These are phyloP conservation scores for Danionella dracula DNA, from an alignment of 2,797 vertebrate genomes.

Conservation along the genomic window DNA sequence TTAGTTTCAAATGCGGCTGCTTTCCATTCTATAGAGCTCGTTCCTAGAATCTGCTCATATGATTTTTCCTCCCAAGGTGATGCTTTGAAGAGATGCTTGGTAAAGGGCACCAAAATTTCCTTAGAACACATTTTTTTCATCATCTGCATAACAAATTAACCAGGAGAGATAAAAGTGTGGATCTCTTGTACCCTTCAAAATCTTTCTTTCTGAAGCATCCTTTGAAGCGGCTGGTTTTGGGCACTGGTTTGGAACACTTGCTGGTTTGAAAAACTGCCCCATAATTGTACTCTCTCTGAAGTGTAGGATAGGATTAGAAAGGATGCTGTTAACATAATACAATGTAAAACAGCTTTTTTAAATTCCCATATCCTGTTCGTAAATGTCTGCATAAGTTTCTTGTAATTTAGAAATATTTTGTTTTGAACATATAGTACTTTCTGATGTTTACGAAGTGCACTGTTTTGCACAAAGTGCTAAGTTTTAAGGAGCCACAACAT, in stretches of 20 bases:
- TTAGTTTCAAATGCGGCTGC: not conserved
- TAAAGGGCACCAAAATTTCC: not conserved
- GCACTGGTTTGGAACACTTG: not conserved
- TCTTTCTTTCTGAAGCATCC: not conserved
- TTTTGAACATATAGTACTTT: no score
- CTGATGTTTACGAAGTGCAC: no score
- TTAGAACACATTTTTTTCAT: not conserved
- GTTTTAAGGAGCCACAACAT: no score
- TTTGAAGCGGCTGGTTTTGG: not conserved
- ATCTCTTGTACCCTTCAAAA: not conserved
- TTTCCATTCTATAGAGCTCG: not conserved
- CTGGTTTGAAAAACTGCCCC: no score
- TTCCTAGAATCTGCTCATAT: not conserved
- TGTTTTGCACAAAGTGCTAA: no score
- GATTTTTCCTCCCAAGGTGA: not conserved
- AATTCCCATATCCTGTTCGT: no score
- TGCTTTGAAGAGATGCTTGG: not conserved
- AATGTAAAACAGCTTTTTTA: no score
- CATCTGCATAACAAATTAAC: not conserved
- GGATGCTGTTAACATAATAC: not conserved
- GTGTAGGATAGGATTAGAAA: not conserved
- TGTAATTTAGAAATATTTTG: no score
- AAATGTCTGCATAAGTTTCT: no score
- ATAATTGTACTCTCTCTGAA: not conserved
- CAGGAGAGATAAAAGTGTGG: not conserved